Evolutionary conservation across 2,888 invertebrate species (phyloP).

Genomic region (Campaea margaritaria): DNA sequence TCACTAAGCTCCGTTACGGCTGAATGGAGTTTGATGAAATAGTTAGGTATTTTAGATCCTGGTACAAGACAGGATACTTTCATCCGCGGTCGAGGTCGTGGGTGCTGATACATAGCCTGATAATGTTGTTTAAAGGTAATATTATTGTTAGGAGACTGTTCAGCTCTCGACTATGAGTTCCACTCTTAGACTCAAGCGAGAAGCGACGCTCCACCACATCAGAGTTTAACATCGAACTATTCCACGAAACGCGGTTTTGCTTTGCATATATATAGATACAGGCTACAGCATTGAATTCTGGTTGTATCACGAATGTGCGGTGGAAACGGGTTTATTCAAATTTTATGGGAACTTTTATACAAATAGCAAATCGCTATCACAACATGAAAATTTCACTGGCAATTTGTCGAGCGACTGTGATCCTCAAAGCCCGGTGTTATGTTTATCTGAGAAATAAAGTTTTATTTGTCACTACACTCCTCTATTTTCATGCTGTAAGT

Average conservation of each 20-base stretch:
- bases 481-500: conserved; percentile 20
- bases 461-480: conserved; percentile 22
- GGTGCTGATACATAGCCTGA: too few species aligned
- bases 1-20: too few species aligned
- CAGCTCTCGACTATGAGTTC: too few species aligned
- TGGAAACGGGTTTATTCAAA: conserved; percentile 44
- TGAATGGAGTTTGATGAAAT: too few species aligned
- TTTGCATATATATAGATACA: conserved; percentile 33
- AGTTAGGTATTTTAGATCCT: too few species aligned
- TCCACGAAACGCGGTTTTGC: conserved; percentile 33
- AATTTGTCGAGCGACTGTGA: conserved; percentile 38
- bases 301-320: conserved; percentile 41
- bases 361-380: conserved; percentile 41
- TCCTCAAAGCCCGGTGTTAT: conserved; percentile 30
- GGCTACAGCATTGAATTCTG: conserved; percentile 44
- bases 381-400: conserved; percentile 40
- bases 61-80: too few species aligned
- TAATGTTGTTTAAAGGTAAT: too few species aligned
- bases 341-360: conserved; percentile 46
- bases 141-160: too few species aligned
- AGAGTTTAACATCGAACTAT: conserved; percentile 38
- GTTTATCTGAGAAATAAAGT: conserved; percentile 26
- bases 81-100: too few species aligned
- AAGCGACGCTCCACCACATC: conserved; percentile 32
- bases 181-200: conserved; percentile 25